These are phyloP conservation scores for Stichopus chloronotus DNA, from an alignment of 35 echinoderm and acorn worm species.

Conservation along the genomic window DNA sequence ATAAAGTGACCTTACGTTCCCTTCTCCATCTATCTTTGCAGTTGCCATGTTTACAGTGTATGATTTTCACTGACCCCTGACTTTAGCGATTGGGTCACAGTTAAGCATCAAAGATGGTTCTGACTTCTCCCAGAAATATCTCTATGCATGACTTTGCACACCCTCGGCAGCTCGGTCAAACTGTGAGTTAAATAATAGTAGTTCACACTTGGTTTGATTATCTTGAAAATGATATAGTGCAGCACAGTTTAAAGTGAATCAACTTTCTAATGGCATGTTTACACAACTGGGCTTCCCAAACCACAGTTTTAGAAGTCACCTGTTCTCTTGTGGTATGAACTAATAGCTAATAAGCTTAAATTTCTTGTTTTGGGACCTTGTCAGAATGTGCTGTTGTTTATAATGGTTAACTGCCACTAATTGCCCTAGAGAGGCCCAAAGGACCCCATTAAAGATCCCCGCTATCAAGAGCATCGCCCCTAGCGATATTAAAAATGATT, in stretches of 20 bases:
- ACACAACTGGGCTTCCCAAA: background rate
- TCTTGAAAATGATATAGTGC: background rate
- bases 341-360: background rate
- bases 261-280: conserved; percentile 13
- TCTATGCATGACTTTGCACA: background rate
- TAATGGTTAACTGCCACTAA: conserved; percentile 17
- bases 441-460: conserved; percentile 26
- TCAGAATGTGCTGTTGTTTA: background rate
- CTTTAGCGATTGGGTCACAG: background rate
- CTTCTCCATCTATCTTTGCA: background rate
- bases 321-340: background rate
- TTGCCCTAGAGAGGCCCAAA: conserved; percentile 39
- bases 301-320: background rate
- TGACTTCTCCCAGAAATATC: background rate
- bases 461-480: background rate
- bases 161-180: background rate
- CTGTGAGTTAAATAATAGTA: background rate
- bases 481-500: background rate
- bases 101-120: background rate
- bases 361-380: conserved; percentile 1
- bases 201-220: conserved; percentile 34
- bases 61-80: background rate
- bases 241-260: background rate
- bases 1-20: background rate
- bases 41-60: background rate